Percentiles rank a stretch among this genome's conserved stretches.
Conservation (phyloP, 2,888 invertebrate genomes). For the Lysandra bellargus region DNA sequence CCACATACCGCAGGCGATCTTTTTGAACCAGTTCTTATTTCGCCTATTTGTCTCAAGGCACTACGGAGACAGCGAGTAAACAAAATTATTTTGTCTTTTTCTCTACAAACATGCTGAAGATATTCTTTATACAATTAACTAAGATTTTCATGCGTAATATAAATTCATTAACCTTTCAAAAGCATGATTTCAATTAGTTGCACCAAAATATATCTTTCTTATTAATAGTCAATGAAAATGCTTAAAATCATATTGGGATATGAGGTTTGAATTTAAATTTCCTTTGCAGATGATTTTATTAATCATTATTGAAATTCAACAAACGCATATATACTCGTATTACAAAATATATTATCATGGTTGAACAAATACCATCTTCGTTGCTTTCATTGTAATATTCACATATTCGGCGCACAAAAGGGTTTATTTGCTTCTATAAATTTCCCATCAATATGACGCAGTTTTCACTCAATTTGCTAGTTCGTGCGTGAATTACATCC, state of each 20-base stretch:
- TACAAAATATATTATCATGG: too few relatives aligned
- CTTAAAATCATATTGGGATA: too few relatives aligned
- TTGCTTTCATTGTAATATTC: background rate
- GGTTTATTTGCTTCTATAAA: background rate
- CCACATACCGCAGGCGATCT: slow-evolving; percentile 14
- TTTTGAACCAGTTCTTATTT: slow-evolving; percentile 5
- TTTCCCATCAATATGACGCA: background rate
- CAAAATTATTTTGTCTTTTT: background rate
- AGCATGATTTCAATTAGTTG: too few relatives aligned
- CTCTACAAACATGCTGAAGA: background rate
- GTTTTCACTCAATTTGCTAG: background rate
- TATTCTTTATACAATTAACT: background rate
- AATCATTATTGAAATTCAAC: background rate
- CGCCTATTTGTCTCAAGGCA: background rate
- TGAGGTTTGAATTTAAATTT: background rate
- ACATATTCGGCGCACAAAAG: background rate
- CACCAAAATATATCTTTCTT: too few relatives aligned
- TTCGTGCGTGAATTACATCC: background rate
- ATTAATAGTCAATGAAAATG: too few relatives aligned
- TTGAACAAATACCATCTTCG: too few relatives aligned
- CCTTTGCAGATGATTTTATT: background rate
- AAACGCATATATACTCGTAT: too few relatives aligned
- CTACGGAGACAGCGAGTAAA: background rate
- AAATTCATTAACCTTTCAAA: too few relatives aligned
- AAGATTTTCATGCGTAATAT: too few relatives aligned